Conservation (phyloP, 2,888 invertebrate species). For the Balanococcus diminutus region DNA sequence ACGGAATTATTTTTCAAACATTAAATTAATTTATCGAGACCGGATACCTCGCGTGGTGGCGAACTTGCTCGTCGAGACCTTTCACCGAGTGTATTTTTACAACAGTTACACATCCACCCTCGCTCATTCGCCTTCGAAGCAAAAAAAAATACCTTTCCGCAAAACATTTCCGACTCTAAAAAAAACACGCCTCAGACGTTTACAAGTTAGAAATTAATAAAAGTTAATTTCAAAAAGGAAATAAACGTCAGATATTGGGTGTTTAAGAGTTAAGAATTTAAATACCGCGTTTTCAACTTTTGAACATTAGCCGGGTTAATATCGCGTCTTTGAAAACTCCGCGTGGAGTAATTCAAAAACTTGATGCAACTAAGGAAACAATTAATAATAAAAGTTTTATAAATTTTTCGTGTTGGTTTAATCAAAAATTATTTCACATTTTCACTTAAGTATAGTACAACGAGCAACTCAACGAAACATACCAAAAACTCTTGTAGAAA, state of each 20-base stretch:
- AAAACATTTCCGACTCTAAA: slow-evolving; percentile 1
- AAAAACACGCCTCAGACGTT: slow-evolving; percentile 8
- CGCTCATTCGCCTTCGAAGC: neutral
- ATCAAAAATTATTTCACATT: slow-evolving; percentile 27
- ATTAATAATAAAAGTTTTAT: slow-evolving; percentile 42
- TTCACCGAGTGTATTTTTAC: neutral
- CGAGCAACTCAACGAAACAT: neutral
- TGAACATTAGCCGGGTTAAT: slow-evolving; percentile 16
- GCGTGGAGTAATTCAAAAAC: slow-evolving; percentile 33
- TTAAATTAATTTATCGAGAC: slow-evolving; percentile 27
- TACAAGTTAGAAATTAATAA: slow-evolving; percentile 36
- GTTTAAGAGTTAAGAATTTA: slow-evolving; percentile 16
- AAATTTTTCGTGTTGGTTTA: slow-evolving; percentile 41
- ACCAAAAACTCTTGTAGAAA: neutral
- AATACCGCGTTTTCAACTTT: slow-evolving; percentile 35
- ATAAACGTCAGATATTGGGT: slow-evolving; percentile 42
- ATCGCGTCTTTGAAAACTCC: slow-evolving; percentile 32
- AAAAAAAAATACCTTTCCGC: slow-evolving; percentile 17
- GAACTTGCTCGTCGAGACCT: neutral
- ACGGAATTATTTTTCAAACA: neutral
- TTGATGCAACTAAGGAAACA: slow-evolving; percentile 24
- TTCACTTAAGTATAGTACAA: slow-evolving; percentile 11
- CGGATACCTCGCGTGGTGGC: neutral
- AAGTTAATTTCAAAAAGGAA: slow-evolving; percentile 41
- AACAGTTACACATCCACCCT: neutral